Percentiles rank a stretch among this genome's conserved stretches.
Conservation (phyloP, 1,140 invertebrate species). For the Bradysia coprophila region DNA sequence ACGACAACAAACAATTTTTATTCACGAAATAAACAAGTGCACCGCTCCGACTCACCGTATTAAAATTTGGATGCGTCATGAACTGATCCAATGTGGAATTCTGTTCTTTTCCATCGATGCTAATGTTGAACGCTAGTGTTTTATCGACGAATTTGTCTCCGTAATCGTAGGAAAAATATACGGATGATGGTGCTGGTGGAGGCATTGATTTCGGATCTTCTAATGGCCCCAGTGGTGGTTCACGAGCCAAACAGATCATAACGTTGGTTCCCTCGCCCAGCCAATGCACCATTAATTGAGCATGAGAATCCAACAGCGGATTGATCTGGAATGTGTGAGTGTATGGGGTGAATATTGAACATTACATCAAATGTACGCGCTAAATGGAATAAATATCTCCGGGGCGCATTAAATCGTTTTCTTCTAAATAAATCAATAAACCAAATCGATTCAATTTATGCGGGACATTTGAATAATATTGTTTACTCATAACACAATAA, state of each 20-base stretch:
- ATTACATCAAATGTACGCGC: too few relatives aligned
- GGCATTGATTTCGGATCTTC: slow-evolving; percentile 16
- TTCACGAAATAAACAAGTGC: too few relatives aligned
- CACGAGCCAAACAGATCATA: slow-evolving; percentile 66
- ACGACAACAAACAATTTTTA: too few relatives aligned
- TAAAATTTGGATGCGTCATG: slow-evolving; percentile 61
- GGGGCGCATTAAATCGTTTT: too few relatives aligned
- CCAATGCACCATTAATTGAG: slow-evolving; percentile 79
- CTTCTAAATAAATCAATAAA: too few relatives aligned
- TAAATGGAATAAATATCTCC: too few relatives aligned
- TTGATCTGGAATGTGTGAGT: slow-evolving; percentile 48
- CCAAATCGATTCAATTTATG: too few relatives aligned
- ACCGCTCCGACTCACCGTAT: slow-evolving; percentile 60
- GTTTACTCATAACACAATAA: too few relatives aligned
- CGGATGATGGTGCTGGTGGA: slow-evolving; percentile 35
- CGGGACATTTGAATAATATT: too few relatives aligned
- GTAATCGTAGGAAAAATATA: slow-evolving; percentile 76
- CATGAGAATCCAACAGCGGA: slow-evolving; percentile 63
- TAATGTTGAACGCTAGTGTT: slow-evolving; percentile 42
- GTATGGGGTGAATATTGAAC: too few relatives aligned
- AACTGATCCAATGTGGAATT: slow-evolving; percentile 64
- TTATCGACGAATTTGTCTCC: slow-evolving; percentile 60
- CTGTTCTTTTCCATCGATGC: slow-evolving; percentile 13
- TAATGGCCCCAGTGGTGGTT: slow-evolving; percentile 29
- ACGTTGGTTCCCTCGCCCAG: slow-evolving; percentile 68